These are phyloP conservation scores for Lasioglossum leucozonium DNA, from an alignment of 2,888 invertebrate genomes.

Conservation along the genomic window DNA sequence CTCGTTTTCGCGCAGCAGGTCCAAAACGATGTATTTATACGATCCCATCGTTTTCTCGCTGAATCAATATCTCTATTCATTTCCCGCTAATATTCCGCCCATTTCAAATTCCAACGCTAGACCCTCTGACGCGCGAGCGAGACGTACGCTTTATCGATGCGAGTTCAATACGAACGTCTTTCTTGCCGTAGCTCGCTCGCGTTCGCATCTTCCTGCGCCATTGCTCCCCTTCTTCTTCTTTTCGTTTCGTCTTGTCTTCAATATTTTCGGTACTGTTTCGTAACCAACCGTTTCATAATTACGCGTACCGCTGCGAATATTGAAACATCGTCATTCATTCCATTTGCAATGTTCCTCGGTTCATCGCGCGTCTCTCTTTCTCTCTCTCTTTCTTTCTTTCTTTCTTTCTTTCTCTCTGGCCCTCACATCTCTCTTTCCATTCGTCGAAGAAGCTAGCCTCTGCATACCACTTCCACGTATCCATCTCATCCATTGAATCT, in stretches of 20 bases:
- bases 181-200: constrained; percentile 11
- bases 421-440: not conserved
- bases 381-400: not conserved
- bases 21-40: constrained; percentile 40
- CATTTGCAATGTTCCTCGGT: constrained; percentile 21
- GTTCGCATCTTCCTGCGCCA: constrained; percentile 37
- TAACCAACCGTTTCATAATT: constrained; percentile 14
- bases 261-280: constrained; percentile 8
- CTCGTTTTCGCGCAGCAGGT: constrained; percentile 46
- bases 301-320: constrained; percentile 29
- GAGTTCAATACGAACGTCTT: not conserved
- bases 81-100: constrained; percentile 4
- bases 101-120: not conserved
- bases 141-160: not conserved
- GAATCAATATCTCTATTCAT: constrained; percentile 27
- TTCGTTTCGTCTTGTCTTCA: constrained; percentile 15
- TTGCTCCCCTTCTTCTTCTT: constrained; percentile 2
- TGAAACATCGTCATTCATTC: constrained; percentile 46
- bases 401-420: not conserved
- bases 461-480: constrained; percentile 39
- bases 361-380: constrained; percentile 7
- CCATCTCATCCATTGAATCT: constrained; percentile 56
- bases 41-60: constrained; percentile 23
- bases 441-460: constrained; percentile 40
- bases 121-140: not conserved